Conservation (phyloP, 2,797 vertebrate genomes). For the Gorsachius magnificus region DNA sequence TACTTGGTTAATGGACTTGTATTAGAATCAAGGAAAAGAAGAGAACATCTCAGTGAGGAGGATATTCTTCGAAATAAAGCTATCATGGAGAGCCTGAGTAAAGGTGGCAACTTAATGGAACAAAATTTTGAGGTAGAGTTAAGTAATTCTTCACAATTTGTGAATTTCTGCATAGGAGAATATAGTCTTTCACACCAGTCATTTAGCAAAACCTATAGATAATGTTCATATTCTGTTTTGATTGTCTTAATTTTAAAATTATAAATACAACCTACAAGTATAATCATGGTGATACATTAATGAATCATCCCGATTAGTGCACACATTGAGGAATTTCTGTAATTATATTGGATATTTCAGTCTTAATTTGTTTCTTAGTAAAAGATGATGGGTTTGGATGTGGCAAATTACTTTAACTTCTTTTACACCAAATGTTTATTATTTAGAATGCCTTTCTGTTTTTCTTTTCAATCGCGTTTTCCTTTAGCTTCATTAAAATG, state of each 20-base stretch:
- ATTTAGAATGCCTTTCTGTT: neutral
- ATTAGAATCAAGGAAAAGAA: constrained; percentile 94
- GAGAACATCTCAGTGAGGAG: constrained; percentile 97
- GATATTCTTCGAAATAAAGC: constrained; percentile 98
- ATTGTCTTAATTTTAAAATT: neutral
- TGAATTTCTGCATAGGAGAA: neutral
- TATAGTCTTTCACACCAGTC: neutral
- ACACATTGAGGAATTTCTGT: neutral
- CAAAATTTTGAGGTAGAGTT: constrained; percentile 92
- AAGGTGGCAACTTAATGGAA: constrained; percentile 95
- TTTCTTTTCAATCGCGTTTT: neutral
- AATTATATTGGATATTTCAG: neutral
- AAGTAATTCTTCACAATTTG: neutral
- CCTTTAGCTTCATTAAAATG: neutral
- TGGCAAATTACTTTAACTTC: neutral
- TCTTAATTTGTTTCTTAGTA: neutral
- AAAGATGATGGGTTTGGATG: constrained; percentile 11
- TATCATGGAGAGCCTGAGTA: constrained; percentile 99
- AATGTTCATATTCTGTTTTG: neutral
- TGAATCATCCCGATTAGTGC: neutral
- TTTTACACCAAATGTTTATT: neutral
- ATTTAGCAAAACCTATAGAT: neutral
- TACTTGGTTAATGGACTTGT: constrained; percentile 96
- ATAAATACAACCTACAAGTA: neutral
- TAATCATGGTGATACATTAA: neutral